Evolutionary conservation across 1,140 invertebrate species (phyloP).

Genomic region (Tribolium madens): DNA sequence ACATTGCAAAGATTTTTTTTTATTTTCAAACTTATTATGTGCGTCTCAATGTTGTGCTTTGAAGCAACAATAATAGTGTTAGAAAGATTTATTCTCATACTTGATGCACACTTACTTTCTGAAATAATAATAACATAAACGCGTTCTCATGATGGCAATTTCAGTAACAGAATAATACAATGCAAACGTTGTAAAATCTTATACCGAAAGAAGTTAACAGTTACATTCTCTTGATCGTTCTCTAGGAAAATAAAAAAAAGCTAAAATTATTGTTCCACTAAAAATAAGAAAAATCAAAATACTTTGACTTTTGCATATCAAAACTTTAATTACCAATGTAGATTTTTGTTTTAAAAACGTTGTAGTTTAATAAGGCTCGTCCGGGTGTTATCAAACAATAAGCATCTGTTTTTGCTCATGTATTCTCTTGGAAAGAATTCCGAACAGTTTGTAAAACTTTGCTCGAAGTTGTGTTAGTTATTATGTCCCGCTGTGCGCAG

Average conservation of each 20-base stretch:
- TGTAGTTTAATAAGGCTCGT: neutral
- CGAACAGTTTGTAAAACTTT: neutral
- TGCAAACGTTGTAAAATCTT: neutral
- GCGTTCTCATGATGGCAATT: constrained; percentile 23
- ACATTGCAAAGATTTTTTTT: no score
- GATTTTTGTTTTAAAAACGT: no score
- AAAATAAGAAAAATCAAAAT: no score
- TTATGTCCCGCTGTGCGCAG: constrained; percentile 16
- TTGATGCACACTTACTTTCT: constrained; percentile 9
- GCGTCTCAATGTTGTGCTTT: neutral
- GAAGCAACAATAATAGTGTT: neutral
- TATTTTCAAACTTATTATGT: no score
- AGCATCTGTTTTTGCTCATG: constrained; percentile 3
- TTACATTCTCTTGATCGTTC: neutral
- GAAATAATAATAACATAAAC: constrained; percentile 33
- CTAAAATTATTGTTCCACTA: no score
- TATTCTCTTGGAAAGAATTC: neutral
- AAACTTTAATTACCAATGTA: no score
- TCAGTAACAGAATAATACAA: neutral
- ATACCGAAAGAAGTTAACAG: neutral
- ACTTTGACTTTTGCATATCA: no score
- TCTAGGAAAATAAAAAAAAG: no score
- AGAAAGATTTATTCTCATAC: neutral
- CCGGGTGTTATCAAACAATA: neutral
- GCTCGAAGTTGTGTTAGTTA: constrained; percentile 6